Conservation (phyloP, 2,113 vertebrate species). For the Phalacrocorax carbo region DNA sequence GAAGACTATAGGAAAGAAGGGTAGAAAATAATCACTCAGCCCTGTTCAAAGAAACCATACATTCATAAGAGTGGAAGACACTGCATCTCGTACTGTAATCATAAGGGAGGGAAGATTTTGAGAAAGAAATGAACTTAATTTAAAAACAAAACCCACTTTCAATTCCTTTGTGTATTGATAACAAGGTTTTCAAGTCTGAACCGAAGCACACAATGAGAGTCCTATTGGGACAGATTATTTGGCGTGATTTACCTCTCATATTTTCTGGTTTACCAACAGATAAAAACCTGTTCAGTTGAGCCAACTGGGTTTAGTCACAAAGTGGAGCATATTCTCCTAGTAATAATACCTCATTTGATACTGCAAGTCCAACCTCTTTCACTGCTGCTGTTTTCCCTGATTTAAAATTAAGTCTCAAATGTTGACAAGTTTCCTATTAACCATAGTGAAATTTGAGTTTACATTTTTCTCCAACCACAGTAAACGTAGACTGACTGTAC, state of each 20-base stretch:
- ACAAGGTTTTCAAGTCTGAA: neutral
- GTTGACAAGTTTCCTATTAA: neutral
- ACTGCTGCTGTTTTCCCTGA: neutral
- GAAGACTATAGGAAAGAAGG: neutral
- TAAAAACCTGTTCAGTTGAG: neutral
- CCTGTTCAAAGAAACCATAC: neutral
- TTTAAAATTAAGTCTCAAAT: neutral
- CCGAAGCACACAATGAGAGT: fast-evolving
- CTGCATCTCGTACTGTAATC: neutral
- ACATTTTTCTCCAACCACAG: neutral
- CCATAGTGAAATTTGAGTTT: neutral
- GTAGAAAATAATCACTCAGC: neutral
- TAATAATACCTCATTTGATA: neutral
- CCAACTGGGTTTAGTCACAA: neutral
- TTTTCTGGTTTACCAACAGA: neutral
- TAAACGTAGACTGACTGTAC: neutral
- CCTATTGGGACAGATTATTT: neutral
- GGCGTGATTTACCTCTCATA: neutral
- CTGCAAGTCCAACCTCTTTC: neutral
- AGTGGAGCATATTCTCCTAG: neutral
- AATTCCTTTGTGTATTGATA: neutral
- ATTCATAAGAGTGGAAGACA: neutral
- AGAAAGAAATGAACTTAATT: neutral
- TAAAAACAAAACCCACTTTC: neutral
- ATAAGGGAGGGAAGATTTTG: neutral